Evolutionary conservation across 2,113 vertebrate species (phyloP).

Genomic region (Actenoides hombroni): DNA sequence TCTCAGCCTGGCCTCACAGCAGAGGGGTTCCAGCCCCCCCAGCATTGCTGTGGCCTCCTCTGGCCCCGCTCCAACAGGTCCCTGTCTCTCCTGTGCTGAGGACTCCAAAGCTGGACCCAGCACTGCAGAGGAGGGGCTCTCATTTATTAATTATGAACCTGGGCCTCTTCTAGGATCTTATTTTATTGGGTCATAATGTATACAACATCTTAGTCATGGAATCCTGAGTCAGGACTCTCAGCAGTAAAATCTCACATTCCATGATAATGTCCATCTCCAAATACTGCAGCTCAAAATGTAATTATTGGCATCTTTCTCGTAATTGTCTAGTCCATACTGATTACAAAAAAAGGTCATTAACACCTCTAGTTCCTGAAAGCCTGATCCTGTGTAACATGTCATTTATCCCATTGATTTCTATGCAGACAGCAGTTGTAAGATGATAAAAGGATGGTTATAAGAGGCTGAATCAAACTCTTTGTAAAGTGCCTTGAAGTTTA

Average conservation of each 20-base stretch:
- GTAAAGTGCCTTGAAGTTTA: neutral
- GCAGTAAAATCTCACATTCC: neutral
- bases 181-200: neutral
- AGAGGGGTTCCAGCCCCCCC: neutral
- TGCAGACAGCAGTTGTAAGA: conserved; percentile 10
- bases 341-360: neutral
- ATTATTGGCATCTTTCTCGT: neutral
- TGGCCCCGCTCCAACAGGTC: neutral
- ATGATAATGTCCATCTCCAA: neutral
- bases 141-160: neutral
- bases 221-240: neutral
- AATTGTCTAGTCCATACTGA: neutral
- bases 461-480: conserved; percentile 16
- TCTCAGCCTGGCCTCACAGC: neutral
- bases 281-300: neutral
- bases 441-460: neutral
- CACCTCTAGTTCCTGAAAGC: neutral
- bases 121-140: neutral
- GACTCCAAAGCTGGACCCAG: neutral
- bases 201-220: neutral
- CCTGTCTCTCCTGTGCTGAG: neutral
- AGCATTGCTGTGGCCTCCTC: neutral
- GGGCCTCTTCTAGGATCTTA: neutral
- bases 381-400: neutral
- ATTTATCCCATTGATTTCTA: conserved; percentile 17